Evolutionary conservation across 2,888 invertebrate genomes (phyloP), one percentile per base, ranked within the genome.

Genomic region (Drosophila atripex): DNA sequence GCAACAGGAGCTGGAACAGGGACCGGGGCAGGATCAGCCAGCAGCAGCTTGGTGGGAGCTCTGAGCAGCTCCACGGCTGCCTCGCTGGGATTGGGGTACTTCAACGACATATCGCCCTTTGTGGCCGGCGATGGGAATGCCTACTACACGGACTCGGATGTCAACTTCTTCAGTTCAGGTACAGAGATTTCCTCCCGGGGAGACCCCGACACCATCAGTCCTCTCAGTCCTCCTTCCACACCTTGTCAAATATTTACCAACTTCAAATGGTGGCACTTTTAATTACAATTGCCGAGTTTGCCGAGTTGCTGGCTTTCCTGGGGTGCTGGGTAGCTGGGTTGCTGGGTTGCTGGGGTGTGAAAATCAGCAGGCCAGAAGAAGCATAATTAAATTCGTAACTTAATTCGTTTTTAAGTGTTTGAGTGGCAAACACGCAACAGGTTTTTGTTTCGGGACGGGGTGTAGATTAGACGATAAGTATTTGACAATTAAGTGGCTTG

Each of bases 61-160:
- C 32, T 84, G 18, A 76, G 76, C 77, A 88, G 86, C 68, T 70
- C 83, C 8, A 88, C 89, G 9, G 90, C 89, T n/a, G 89, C 89
- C 9, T 88, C 89, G 1, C 73, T 90, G 72, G 90, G 90, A 43
- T 75, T 90, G 59, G 89, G 89, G 41, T 90, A 89, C 74, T 89
- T 89, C 45, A 90, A 89, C 64, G 90, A 90, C 59, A 80, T 91
- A 58, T 76, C 90, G 71, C 89, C 90, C 38, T 91, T 90, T 77
- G 88, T 86, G 57, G 90, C 90, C 55, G 91, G 91, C 68, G 91
- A 88, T 75, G 77, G 54, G 77, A 89, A 78, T 80, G 85, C 89
- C 50, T 91, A 89, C 59, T 91, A 91, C 71, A 91, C 91, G 73
- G 91, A 91, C 65, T 88, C 91, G 76, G 91, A 91, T 89, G 89